These are phyloP conservation scores for Bursaphelenchus mucronatus DNA, from an alignment of 1,140 invertebrate genomes.

Conservation along the genomic window DNA sequence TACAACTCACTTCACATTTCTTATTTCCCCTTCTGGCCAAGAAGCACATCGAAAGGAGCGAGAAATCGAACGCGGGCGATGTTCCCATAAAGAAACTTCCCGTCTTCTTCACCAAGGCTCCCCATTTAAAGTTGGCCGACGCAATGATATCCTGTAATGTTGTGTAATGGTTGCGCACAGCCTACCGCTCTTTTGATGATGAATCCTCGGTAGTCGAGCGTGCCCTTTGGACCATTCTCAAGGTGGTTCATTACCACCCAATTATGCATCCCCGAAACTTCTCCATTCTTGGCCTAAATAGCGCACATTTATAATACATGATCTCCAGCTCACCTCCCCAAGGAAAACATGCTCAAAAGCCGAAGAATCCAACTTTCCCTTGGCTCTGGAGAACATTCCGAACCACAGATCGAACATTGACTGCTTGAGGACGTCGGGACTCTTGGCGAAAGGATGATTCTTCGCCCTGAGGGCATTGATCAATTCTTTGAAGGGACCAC, in stretches of 20 bases:
- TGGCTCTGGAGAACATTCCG: slow-evolving; percentile 22
- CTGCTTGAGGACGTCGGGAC: slow-evolving; percentile 9
- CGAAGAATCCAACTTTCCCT: slow-evolving; percentile 17
- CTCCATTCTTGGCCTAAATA: slow-evolving; percentile 15
- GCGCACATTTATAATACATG: not conserved
- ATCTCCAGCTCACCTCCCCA: slow-evolving; percentile 14
- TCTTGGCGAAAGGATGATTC: slow-evolving; percentile 23
- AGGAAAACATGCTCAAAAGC: slow-evolving; percentile 30
- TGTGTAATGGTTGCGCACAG: not conserved
- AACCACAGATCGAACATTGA: slow-evolving; percentile 15
- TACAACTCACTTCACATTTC: slow-evolving; percentile 9
- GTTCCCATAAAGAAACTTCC: slow-evolving; percentile 79
- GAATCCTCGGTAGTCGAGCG: slow-evolving; percentile 74
- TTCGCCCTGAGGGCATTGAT: slow-evolving; percentile 8
- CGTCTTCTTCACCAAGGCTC: slow-evolving; percentile 47
- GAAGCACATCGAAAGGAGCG: slow-evolving; percentile 75
- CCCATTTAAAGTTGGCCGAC: slow-evolving; percentile 14
- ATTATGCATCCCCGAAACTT: slow-evolving; percentile 72
- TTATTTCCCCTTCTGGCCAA: slow-evolving; percentile 66
- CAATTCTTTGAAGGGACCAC: not conserved
- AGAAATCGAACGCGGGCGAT: slow-evolving; percentile 85
- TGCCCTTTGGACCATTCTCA: slow-evolving; percentile 66
- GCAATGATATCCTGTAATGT: slow-evolving; percentile 17
- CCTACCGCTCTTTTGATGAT: slow-evolving; percentile 19
- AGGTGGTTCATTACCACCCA: slow-evolving; percentile 74